These are phyloP conservation scores for Byasa hedistus DNA, from an alignment of 2,888 invertebrate genomes.

Conservation along the genomic window DNA sequence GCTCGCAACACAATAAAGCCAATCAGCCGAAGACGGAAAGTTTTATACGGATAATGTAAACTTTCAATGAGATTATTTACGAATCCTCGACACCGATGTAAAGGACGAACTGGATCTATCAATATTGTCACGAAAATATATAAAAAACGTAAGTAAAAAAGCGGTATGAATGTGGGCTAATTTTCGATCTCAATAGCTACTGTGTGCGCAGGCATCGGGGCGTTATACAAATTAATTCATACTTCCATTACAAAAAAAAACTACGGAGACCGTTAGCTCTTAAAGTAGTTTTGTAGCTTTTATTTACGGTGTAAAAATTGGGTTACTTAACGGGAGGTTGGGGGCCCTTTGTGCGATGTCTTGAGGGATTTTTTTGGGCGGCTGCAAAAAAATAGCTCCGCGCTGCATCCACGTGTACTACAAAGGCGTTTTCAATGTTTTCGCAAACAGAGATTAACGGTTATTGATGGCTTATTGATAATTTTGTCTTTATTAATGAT, in stretches of 20 bases:
- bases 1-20: slow-evolving; percentile 63
- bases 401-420: slow-evolving; percentile 41
- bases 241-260: slow-evolving; percentile 50
- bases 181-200: slow-evolving; percentile 75
- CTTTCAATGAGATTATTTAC: slow-evolving; percentile 78
- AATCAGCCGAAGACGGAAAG: slow-evolving; percentile 60
- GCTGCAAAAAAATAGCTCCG: slow-evolving; percentile 31
- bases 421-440: slow-evolving; percentile 36
- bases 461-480: slow-evolving; percentile 58
- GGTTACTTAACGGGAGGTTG: slow-evolving; percentile 77
- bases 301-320: slow-evolving; percentile 79
- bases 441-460: slow-evolving; percentile 45
- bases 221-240: slow-evolving; percentile 76
- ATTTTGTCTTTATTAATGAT: slow-evolving; percentile 60
- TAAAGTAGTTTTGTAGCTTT: slow-evolving; percentile 58
- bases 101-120: slow-evolving; percentile 66
- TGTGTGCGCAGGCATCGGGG: slow-evolving; percentile 75
- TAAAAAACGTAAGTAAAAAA: slow-evolving; percentile 43
- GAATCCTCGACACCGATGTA: slow-evolving; percentile 61
- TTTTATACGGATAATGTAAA: slow-evolving; percentile 64
- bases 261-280: slow-evolving; percentile 67
- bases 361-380: slow-evolving; percentile 41
- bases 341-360: slow-evolving; percentile 57
- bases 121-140: slow-evolving; percentile 70
- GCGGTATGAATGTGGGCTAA: slow-evolving; percentile 72